A percentile compares a stretch with the other conserved stretches of the same genome.
Evolutionary conservation across 2,113 vertebrate genomes (phyloP).

Genomic region (Mixornis gularis): DNA sequence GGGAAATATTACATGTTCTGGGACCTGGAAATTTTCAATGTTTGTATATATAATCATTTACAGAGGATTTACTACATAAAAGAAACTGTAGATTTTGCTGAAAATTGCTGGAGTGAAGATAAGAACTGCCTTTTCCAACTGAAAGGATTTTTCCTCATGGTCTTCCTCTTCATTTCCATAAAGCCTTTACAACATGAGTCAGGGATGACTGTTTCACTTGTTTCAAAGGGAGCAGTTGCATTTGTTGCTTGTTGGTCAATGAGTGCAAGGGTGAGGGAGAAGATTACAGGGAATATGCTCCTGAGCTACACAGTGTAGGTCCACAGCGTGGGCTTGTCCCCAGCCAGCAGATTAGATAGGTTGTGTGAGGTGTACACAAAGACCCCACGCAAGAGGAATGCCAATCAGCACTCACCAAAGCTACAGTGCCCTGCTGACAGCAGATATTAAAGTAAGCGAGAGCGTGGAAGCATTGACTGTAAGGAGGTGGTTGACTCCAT

Average conservation of each 20-base stretch:
- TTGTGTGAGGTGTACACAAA: background rate
- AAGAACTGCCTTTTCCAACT: background rate
- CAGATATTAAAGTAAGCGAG: background rate
- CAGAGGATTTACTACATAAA: slow-evolving; percentile 42
- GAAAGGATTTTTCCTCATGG: background rate
- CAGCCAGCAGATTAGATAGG: background rate
- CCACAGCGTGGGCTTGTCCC: rapidly evolving
- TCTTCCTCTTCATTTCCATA: background rate
- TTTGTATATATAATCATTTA: slow-evolving; percentile 53
- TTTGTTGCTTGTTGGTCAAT: rapidly evolving
- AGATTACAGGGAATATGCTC: background rate
- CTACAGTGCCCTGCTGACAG: background rate
- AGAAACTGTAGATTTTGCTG: slow-evolving; percentile 7
- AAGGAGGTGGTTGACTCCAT: background rate
- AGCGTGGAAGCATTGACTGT: background rate
- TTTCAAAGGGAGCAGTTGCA: background rate
- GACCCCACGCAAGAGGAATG: background rate
- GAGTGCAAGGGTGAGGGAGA: background rate
- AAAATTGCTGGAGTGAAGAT: slow-evolving; percentile 14
- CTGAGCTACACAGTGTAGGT: background rate
- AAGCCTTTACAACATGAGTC: background rate
- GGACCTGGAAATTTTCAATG: slow-evolving; percentile 39
- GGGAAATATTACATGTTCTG: slow-evolving; percentile 8
- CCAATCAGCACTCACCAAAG: background rate
- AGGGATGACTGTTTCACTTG: rapidly evolving